These are phyloP conservation scores for Bergia sp. DNA, from an alignment of 92 coral and sea anemone genomes.

Conservation along the genomic window DNA sequence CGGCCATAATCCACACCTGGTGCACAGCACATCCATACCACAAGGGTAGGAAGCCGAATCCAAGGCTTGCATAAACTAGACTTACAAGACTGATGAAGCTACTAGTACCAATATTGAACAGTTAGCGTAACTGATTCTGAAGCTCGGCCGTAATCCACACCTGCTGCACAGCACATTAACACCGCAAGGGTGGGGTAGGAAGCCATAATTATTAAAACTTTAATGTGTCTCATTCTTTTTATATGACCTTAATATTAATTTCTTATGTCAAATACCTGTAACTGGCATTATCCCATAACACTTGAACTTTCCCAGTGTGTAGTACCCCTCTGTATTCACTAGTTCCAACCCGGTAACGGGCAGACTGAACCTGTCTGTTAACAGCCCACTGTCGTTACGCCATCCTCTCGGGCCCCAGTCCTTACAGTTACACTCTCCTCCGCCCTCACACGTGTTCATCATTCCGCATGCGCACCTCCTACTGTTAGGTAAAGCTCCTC, in stretches of 20 bases:
- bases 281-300: slow-evolving; percentile 35
- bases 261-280: background rate
- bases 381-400: slow-evolving; percentile 59
- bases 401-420: slow-evolving; percentile 9
- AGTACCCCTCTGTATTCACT: slow-evolving; percentile 21
- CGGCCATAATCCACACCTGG: too few species aligned
- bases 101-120: too few species aligned
- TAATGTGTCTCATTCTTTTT: background rate
- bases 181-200: too few species aligned
- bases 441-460: slow-evolving; percentile 27
- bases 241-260: background rate
- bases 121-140: too few species aligned
- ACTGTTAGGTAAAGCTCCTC: slow-evolving; percentile 41
- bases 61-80: too few species aligned
- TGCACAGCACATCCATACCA: too few species aligned
- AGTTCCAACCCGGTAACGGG: slow-evolving; percentile 33
- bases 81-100: too few species aligned
- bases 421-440: slow-evolving; percentile 40
- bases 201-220: too few species aligned
- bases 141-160: too few species aligned
- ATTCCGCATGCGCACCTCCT: slow-evolving; percentile 59
- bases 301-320: slow-evolving; percentile 58
- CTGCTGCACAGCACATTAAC: too few species aligned
- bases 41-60: too few species aligned
- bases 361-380: slow-evolving; percentile 44